Percentiles rank a stretch among this genome's conserved stretches.
Evolutionary conservation across 1,140 invertebrate species (phyloP).

Genomic region (Drosophila yakuba): DNA sequence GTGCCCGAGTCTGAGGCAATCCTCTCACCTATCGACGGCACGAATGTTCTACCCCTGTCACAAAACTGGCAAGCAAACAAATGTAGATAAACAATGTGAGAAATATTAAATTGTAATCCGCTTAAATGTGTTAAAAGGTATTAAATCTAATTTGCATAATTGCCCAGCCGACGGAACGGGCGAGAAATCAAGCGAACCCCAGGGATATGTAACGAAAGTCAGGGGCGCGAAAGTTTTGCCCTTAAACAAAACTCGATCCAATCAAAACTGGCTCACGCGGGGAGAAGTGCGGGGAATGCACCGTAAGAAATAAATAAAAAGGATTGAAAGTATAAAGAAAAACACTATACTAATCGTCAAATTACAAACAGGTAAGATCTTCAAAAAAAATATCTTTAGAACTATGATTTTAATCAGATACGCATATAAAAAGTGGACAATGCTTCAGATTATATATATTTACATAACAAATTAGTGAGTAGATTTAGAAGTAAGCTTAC

Average conservation of each 20-base stretch:
- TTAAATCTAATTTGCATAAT: slow-evolving; percentile 84
- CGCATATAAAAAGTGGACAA: no score
- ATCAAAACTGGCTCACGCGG: slow-evolving; percentile 63
- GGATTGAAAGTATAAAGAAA: no score
- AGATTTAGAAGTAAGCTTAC: no score
- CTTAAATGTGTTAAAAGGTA: slow-evolving; percentile 84
- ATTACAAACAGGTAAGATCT: no score
- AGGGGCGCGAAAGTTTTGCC: slow-evolving; percentile 47
- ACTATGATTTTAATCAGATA: no score
- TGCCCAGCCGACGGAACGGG: slow-evolving; percentile 47
- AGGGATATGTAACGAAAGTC: slow-evolving; percentile 12
- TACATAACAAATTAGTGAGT: no score
- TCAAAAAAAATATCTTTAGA: no score
- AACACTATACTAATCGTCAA: no score
- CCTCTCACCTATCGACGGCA: slow-evolving; percentile 49
- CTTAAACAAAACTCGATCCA: slow-evolving; percentile 61
- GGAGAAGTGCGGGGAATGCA: slow-evolving; percentile 8
- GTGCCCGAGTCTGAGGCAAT: slow-evolving; percentile 24
- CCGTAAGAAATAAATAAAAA: not conserved
- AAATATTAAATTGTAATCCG: slow-evolving; percentile 85
- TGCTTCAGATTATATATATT: no score
- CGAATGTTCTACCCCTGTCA: slow-evolving; percentile 7
- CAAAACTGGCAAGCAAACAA: slow-evolving; percentile 47
- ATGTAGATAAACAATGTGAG: slow-evolving; percentile 66
- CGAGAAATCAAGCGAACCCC: slow-evolving; percentile 21